Evolutionary conservation across 1,140 invertebrate genomes (phyloP).

Genomic region (Ruditapes philippinarum): DNA sequence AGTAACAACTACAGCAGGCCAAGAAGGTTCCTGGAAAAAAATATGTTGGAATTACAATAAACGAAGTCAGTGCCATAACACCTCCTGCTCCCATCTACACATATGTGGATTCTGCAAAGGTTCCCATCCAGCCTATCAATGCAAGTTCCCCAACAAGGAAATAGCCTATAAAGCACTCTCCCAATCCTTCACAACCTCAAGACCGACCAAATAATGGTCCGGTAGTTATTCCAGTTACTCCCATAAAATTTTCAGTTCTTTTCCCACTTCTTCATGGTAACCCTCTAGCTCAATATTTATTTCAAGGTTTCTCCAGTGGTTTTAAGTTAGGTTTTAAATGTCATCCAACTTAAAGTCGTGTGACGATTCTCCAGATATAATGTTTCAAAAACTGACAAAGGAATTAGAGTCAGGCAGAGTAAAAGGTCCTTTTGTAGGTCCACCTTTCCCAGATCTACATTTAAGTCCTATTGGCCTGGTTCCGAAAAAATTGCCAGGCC

Average conservation of each 20-base stretch:
- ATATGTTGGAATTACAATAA: not conserved
- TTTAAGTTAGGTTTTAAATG: not conserved
- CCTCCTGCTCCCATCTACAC: not conserved
- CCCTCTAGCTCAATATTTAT: not conserved
- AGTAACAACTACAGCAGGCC: not conserved
- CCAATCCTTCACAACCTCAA: too few relatives aligned
- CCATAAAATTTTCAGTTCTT: not conserved
- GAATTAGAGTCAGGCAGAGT: not conserved
- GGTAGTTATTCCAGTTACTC: conserved; percentile 26
- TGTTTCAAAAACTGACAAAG: not conserved
- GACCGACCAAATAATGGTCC: not conserved
- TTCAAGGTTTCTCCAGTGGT: not conserved
- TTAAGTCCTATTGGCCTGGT: conserved; percentile 37
- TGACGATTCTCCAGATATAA: not conserved
- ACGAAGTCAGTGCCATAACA: not conserved
- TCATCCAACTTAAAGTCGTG: not conserved
- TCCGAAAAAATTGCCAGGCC: not conserved
- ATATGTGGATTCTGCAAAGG: conserved; percentile 5
- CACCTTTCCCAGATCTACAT: conserved; percentile 3
- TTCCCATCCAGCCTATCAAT: not conserved
- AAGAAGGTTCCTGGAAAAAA: not conserved
- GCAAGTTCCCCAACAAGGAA: not conserved
- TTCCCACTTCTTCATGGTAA: not conserved
- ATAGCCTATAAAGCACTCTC: too few relatives aligned
- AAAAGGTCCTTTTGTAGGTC: not conserved